Evolutionary conservation across 2,797 vertebrate genomes (phyloP).

Genomic region (Smutsia temminckii): DNA sequence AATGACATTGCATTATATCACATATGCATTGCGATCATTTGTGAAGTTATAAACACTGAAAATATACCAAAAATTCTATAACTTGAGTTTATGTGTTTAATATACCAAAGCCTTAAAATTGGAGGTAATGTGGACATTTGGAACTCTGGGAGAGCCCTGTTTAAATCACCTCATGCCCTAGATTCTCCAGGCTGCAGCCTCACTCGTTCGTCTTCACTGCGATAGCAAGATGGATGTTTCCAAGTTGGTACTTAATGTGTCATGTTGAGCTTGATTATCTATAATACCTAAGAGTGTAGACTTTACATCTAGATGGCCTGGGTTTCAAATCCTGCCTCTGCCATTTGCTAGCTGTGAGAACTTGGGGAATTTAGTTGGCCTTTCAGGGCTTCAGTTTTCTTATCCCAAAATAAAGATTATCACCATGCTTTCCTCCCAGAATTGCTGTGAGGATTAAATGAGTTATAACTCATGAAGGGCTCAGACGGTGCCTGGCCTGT

Average conservation of each 20-base stretch:
- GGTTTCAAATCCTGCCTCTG: neutral
- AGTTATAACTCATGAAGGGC: neutral
- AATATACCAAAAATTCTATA: neutral
- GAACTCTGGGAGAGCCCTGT: neutral
- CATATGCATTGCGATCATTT: neutral
- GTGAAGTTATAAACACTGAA: neutral
- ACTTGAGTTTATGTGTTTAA: neutral
- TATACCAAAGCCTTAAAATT: neutral
- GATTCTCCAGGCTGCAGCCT: neutral
- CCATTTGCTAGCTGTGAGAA: neutral
- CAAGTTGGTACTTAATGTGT: neutral
- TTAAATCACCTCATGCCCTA: neutral
- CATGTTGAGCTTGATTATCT: neutral
- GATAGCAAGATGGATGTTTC: neutral
- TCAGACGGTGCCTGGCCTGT: too few relatives aligned
- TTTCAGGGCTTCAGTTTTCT: neutral
- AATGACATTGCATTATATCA: neutral
- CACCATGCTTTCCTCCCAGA: neutral
- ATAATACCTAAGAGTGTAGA: neutral
- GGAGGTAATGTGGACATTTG: neutral
- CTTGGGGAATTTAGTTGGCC: neutral
- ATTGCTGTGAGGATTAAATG: neutral
- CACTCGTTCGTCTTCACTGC: neutral
- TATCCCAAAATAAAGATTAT: neutral
- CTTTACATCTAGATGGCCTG: neutral